A percentile compares a stretch with the other conserved stretches of the same genome.
phyloP scores from a whole-genome alignment of 2,888 invertebrate species.

The Selenia dentaria region DNA sequence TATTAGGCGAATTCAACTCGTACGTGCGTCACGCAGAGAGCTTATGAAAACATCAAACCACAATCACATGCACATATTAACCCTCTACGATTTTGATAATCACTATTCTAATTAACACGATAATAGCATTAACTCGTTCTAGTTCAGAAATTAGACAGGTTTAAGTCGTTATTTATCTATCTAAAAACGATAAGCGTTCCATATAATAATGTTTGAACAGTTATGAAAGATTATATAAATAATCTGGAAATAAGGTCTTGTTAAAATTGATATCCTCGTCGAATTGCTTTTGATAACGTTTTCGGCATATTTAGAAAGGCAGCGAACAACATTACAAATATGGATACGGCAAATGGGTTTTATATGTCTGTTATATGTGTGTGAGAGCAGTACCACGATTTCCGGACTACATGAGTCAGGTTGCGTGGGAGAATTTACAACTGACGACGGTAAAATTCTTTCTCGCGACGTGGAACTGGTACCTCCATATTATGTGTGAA shows the following conservation, averaged over 20 bases:
- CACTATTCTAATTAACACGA: constrained; percentile 13
- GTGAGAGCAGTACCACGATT: constrained; percentile 45
- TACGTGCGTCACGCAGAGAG: constrained; percentile 2
- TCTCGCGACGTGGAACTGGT: constrained; percentile 30
- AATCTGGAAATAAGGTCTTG: neutral
- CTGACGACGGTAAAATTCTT: constrained; percentile 44
- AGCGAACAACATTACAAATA: constrained; percentile 25
- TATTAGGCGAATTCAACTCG: constrained; percentile 4
- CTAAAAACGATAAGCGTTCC: constrained; percentile 1
- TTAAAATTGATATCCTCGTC: constrained; percentile 8
- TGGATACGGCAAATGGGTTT: constrained; percentile 27
- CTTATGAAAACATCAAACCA: neutral
- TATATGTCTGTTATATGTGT: constrained; percentile 31
- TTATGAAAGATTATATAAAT: neutral
- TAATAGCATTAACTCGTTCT: constrained; percentile 16
- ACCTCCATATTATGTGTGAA: constrained; percentile 22
- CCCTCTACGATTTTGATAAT: constrained; percentile 4
- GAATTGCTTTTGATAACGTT: constrained; percentile 20
- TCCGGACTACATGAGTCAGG: constrained; percentile 46
- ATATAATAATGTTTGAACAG: constrained; percentile 4
- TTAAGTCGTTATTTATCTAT: constrained; percentile 2
- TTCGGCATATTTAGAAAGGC: constrained; percentile 27
- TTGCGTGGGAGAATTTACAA: constrained; percentile 54
- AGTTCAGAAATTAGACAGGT: neutral
- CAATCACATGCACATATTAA: neutral